phyloP scores from a whole-genome alignment of 2,888 invertebrate genomes.

The Lithophane leautieri region DNA sequence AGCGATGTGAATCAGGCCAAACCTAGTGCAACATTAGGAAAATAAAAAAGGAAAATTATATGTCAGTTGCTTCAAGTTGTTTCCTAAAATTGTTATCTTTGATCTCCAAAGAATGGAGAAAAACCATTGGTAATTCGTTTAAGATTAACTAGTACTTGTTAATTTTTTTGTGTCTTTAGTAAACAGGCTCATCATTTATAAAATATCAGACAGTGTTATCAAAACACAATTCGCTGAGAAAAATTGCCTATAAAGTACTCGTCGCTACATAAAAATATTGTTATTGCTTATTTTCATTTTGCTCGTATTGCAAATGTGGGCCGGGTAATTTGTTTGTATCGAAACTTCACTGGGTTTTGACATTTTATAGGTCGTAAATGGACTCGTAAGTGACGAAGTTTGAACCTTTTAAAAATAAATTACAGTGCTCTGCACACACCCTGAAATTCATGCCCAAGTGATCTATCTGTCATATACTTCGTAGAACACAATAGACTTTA shows the following conservation, averaged over 20 bases:
- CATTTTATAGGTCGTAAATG: slow-evolving; percentile 54
- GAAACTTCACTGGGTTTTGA: slow-evolving; percentile 49
- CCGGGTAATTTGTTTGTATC: slow-evolving; percentile 55
- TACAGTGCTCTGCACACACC: slow-evolving; percentile 18
- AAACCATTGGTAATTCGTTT: background rate
- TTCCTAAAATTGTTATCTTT: background rate
- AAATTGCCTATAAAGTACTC: slow-evolving; percentile 61
- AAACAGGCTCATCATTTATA: slow-evolving; percentile 26
- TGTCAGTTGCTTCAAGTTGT: background rate
- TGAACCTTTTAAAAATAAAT: slow-evolving; percentile 55
- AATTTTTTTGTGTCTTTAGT: background rate
- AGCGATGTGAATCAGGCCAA: background rate
- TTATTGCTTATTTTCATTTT: slow-evolving; percentile 63
- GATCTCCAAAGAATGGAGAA: background rate
- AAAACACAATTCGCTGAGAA: slow-evolving; percentile 47
- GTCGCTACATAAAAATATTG: slow-evolving; percentile 59
- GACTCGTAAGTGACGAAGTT: slow-evolving; percentile 49
- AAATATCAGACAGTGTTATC: slow-evolving; percentile 41
- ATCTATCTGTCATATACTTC: slow-evolving; percentile 28
- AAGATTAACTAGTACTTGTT: background rate
- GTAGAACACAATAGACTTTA: slow-evolving; percentile 50
- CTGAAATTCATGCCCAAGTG: slow-evolving; percentile 28
- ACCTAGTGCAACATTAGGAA: background rate
- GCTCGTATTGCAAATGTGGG: slow-evolving; percentile 47
- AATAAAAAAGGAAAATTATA: background rate